Percentiles rank a stretch among this genome's conserved stretches.
Evolutionary conservation across 2,888 invertebrate genomes (phyloP).

Genomic region (Arrhopalites spinosus): DNA sequence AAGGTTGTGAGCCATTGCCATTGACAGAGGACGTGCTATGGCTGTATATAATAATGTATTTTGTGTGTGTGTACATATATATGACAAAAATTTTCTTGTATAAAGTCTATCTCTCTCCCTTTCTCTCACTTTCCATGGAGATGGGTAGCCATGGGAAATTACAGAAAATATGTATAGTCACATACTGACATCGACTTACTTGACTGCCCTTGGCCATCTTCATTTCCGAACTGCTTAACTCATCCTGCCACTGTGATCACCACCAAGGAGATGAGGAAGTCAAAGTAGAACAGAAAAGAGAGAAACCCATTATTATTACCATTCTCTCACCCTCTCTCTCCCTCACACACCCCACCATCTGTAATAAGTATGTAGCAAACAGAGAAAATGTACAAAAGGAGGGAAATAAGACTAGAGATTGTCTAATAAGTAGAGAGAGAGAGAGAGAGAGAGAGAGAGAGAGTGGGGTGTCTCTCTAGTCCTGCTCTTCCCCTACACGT

Average conservation of each 20-base stretch:
- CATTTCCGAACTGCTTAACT: slow-evolving; percentile 34
- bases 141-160: too few species aligned
- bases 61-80: too few species aligned
- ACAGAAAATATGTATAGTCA: neutral
- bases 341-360: neutral
- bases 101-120: neutral
- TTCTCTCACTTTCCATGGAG: neutral
- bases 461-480: neutral
- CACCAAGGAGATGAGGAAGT: neutral
- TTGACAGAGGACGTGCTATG: neutral
- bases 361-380: neutral
- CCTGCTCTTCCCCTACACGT: too few species aligned
- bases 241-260: slow-evolving; percentile 11
- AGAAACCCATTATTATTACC: slow-evolving; percentile 23
- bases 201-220: slow-evolving; percentile 27
- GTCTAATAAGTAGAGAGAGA: neutral
- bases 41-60: too few species aligned
- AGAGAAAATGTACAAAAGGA: neutral
- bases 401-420: slow-evolving; percentile 3
- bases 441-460: neutral
- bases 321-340: slow-evolving; percentile 1
- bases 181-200: slow-evolving; percentile 20
- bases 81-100: slow-evolving; percentile 1
- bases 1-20: neutral
- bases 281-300: neutral